These are phyloP conservation scores for Hystrix cristata DNA, from an alignment of 2,113 vertebrate genomes.

Conservation along the genomic window DNA sequence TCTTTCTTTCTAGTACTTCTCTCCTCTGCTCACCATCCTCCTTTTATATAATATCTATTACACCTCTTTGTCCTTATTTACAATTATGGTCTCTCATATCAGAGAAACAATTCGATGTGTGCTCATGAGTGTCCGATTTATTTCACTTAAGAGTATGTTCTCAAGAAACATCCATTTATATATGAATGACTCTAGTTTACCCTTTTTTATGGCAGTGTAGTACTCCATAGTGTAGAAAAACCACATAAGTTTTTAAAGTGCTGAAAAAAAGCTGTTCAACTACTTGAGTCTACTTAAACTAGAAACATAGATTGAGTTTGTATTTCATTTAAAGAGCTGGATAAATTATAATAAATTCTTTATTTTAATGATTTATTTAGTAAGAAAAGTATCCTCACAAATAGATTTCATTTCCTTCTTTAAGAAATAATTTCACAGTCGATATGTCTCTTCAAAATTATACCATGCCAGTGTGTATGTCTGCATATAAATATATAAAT, in stretches of 20 bases:
- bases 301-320: background rate
- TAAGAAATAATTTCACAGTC: background rate
- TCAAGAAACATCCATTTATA: too few species aligned
- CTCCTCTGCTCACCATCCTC: too few species aligned
- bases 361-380: constrained; percentile 3
- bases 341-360: background rate
- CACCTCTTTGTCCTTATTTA: too few species aligned
- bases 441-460: constrained; percentile 6
- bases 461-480: background rate
- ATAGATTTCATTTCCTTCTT: background rate
- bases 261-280: background rate
- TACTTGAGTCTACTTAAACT: background rate
- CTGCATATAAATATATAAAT: background rate
- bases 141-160: too few species aligned
- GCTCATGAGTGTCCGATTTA: too few species aligned
- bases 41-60: too few species aligned
- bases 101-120: too few species aligned
- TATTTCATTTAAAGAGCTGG: background rate
- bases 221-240: too few species aligned
- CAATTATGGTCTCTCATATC: too few species aligned
- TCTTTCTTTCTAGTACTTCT: too few species aligned
- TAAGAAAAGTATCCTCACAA: background rate
- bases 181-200: too few species aligned
- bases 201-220: too few species aligned
- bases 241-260: background rate